Conservation (phyloP, 2,888 invertebrate species). For the Aspidiotus rigidus region DNA sequence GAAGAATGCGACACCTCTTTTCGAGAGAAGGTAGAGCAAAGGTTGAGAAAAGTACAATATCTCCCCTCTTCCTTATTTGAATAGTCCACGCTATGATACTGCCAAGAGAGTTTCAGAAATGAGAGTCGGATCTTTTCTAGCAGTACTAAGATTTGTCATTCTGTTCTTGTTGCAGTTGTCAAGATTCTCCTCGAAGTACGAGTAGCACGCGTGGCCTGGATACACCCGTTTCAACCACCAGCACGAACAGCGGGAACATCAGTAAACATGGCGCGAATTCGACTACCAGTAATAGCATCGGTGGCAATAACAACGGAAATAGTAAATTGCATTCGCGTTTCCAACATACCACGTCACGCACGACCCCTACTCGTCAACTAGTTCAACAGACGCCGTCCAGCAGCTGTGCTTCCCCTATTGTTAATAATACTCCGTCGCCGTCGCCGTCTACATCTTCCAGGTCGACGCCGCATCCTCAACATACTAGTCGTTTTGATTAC, state of each 20-base stretch:
- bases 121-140: not conserved
- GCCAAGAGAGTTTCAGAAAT: not conserved
- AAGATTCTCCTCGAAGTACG: slow-evolving; percentile 34
- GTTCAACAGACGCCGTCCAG: slow-evolving; percentile 32
- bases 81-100: no score
- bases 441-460: slow-evolving; percentile 30
- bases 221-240: slow-evolving; percentile 37
- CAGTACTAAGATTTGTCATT: no score
- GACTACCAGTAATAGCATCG: slow-evolving; percentile 31
- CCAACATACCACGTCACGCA: slow-evolving; percentile 20
- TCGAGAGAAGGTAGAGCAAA: no score
- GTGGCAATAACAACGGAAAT: not conserved
- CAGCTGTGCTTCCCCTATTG: slow-evolving; percentile 29
- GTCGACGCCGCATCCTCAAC: slow-evolving; percentile 30
- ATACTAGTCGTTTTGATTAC: slow-evolving; percentile 32
- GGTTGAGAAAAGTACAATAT: no score
- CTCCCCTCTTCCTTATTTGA: no score
- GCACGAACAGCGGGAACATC: slow-evolving; percentile 19
- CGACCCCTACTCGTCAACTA: slow-evolving; percentile 29
- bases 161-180: slow-evolving; percentile 34
- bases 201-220: slow-evolving; percentile 38
- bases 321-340: slow-evolving; percentile 14
- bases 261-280: slow-evolving; percentile 19
- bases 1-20: no score
- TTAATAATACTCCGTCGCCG: slow-evolving; percentile 31